phyloP scores from a whole-genome alignment of 2,888 invertebrate species.

The Lasioglossum pauxillum region DNA sequence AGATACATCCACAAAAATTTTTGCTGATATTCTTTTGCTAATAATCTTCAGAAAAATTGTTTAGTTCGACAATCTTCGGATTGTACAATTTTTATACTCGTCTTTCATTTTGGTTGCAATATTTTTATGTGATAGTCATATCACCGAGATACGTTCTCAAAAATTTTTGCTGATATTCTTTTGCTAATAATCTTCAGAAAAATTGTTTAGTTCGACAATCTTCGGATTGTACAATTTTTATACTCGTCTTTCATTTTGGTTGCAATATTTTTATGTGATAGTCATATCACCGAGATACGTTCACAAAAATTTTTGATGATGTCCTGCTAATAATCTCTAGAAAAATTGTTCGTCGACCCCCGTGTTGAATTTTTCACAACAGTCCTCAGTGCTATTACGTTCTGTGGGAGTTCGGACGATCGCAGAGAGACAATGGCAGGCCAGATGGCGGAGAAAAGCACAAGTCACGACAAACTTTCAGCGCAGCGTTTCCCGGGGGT shows the following conservation, averaged over 20 bases:
- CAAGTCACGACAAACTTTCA: conserved; percentile 39
- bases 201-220: not conserved
- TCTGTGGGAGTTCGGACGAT: not conserved
- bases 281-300: too few relatives aligned
- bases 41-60: not conserved
- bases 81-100: too few relatives aligned
- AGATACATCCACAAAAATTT: too few relatives aligned
- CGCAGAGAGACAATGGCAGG: conserved; percentile 32
- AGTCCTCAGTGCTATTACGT: not conserved
- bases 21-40: too few relatives aligned
- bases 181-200: not conserved
- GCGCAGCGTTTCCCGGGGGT: conserved; percentile 37
- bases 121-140: too few relatives aligned
- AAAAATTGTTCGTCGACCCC: not conserved
- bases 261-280: too few relatives aligned
- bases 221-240: too few relatives aligned
- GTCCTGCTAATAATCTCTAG: not conserved
- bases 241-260: not conserved
- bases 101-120: too few relatives aligned
- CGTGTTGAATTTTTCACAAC: too few relatives aligned
- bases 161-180: too few relatives aligned
- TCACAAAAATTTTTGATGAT: not conserved
- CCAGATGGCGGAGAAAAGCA: conserved; percentile 48
- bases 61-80: too few relatives aligned
- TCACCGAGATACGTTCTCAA: too few relatives aligned